These are phyloP conservation scores for Falco berigora DNA, from an alignment of 2,797 vertebrate species.

Conservation along the genomic window DNA sequence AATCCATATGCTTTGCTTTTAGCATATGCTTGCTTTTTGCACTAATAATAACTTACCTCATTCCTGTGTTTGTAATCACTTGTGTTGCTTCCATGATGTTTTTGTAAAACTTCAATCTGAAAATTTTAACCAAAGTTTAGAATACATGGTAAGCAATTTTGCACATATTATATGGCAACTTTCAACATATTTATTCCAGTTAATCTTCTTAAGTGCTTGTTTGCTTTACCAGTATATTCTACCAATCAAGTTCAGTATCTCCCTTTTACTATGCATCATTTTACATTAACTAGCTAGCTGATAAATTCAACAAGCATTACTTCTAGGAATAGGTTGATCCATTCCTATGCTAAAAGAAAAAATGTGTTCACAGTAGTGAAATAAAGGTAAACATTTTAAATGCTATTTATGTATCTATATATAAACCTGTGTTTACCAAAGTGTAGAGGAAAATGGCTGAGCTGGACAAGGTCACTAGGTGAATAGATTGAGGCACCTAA, in stretches of 20 bases:
- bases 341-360: conserved; percentile 40
- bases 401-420: conserved; percentile 55
- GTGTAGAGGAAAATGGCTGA: conserved; percentile 59
- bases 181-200: conserved; percentile 55
- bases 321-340: conserved; percentile 63
- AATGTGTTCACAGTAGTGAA: conserved; percentile 26
- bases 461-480: conserved; percentile 52
- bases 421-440: conserved; percentile 65
- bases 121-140: conserved; percentile 73
- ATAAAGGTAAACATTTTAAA: conserved; percentile 57
- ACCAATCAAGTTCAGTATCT: conserved; percentile 38
- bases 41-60: conserved; percentile 77
- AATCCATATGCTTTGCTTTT: conserved; percentile 72
- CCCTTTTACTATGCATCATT: conserved; percentile 58
- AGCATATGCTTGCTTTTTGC: conserved; percentile 79
- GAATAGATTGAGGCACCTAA: conserved; percentile 56
- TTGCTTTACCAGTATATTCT: conserved; percentile 63
- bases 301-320: conserved; percentile 62
- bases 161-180: conserved; percentile 69
- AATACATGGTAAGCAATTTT: conserved; percentile 75
- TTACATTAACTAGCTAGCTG: conserved; percentile 61
- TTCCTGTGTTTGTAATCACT: conserved; percentile 72
- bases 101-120: conserved; percentile 64
- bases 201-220: conserved; percentile 58
- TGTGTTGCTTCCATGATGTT: conserved; percentile 70